phyloP scores from a whole-genome alignment of 1,140 invertebrate species.

The Eupristina koningsbergeri region DNA sequence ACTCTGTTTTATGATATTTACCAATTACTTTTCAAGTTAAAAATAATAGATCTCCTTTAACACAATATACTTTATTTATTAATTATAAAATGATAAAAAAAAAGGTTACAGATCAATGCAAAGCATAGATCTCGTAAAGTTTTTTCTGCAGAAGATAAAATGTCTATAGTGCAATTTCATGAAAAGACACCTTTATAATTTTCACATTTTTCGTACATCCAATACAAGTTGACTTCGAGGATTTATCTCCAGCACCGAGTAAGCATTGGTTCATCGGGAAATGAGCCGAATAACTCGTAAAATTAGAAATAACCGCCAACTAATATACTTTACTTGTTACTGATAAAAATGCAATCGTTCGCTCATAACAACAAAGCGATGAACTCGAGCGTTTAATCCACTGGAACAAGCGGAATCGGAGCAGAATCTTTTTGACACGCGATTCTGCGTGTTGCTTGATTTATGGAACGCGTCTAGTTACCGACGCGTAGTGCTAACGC shows the following conservation, averaged over 20 bases:
- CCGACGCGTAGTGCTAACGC: conserved; percentile 24
- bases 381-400: conserved; percentile 24
- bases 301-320: not conserved
- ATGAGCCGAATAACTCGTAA: too few relatives aligned
- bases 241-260: too few relatives aligned
- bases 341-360: conserved; percentile 2
- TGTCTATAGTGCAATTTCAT: not conserved
- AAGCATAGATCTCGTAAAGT: not conserved
- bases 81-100: too few relatives aligned
- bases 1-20: too few relatives aligned
- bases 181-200: not conserved
- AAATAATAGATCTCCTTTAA: not conserved
- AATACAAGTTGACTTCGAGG: not conserved
- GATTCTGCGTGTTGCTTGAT: conserved; percentile 50
- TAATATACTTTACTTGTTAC: not conserved
- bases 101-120: not conserved
- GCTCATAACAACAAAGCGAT: conserved; percentile 15
- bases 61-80: too few relatives aligned
- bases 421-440: conserved; percentile 38
- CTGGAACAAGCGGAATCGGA: conserved; percentile 36
- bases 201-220: not conserved
- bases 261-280: not conserved
- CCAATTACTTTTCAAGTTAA: too few relatives aligned
- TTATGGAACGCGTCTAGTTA: conserved; percentile 29
- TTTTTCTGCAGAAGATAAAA: not conserved